Evolutionary conservation across 2,113 vertebrate species (phyloP).

Genomic region (Paradoxurus hermaphroditus): DNA sequence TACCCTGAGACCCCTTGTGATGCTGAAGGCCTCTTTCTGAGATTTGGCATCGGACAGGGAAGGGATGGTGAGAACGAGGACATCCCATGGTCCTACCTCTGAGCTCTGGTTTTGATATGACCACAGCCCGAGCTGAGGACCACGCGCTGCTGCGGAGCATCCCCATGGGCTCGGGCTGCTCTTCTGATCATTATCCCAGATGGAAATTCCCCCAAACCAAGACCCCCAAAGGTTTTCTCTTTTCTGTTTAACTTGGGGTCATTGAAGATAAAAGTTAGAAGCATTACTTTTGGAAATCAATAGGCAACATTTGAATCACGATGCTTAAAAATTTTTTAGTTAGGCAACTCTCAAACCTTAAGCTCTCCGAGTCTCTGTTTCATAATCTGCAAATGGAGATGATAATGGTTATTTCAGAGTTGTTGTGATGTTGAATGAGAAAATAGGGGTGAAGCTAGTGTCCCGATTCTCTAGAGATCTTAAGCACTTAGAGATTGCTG

Average conservation of each 20-base stretch:
- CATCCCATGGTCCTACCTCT: background rate
- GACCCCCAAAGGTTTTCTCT: background rate
- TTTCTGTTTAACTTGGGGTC: background rate
- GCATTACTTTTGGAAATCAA: background rate
- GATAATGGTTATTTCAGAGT: background rate
- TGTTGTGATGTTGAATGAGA: background rate
- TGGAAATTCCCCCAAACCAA: background rate
- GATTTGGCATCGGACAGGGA: background rate
- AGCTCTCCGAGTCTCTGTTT: background rate
- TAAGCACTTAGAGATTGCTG: too few species aligned
- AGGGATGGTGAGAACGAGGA: background rate
- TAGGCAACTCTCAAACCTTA: background rate
- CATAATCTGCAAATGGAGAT: background rate
- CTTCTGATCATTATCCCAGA: background rate
- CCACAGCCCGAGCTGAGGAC: background rate
- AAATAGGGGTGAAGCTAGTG: background rate
- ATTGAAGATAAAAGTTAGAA: background rate
- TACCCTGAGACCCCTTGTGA: background rate
- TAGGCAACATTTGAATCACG: background rate
- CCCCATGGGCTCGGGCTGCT: background rate
- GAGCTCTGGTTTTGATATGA: background rate
- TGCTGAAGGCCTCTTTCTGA: background rate
- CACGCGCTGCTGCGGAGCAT: too few species aligned
- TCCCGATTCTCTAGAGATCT: background rate
- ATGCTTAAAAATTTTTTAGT: background rate